Evolutionary conservation across 2,797 vertebrate genomes (phyloP), one percentile per base, ranked within the genome.

Genomic region (Lagorchestes hirsutus): DNA sequence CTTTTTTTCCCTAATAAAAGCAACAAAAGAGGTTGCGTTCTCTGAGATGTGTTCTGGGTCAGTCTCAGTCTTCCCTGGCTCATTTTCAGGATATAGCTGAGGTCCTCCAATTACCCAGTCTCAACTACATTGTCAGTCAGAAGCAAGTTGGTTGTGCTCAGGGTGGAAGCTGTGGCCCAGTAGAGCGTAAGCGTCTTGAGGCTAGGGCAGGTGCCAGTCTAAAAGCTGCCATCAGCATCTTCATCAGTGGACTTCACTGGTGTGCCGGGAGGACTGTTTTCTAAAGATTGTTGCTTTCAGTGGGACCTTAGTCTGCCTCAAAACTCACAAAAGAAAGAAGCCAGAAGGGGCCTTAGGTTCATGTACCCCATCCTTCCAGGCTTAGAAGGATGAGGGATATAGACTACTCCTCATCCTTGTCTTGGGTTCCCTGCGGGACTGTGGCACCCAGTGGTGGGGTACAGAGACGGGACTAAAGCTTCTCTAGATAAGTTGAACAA

Each of bases 11-110:
- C 52, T 96, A 87, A 62, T 92, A 28, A 94, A 97, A 96, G 93
- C 96, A 91, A 57, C 93, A 95, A 96, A 97, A 95, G 95, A 95
- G 91, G 67, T 57, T 5, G n/a, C 54, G 31, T 91, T 9, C 57
- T 90, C 94, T 91, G 67, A 82, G 95, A 82, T 95, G 91, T 54
- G 29, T 90, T 90, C 93, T 54, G 93, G 95, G 50, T 55, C 62
- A 4, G 28, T 82, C 90, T 94, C 50, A 50, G 87, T 34, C 52
- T 0, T 52, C 52, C 91, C 87, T 0, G 1, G 29, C 28, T 91
- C 46, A 10, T 54, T 93, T 90, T 54, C 54, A 74, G 92, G 92
- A 58, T 54, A 31, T 59, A 22, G 59, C 28, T 0, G 3, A 90
- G 13, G 87, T 5, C 46, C 11, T 31, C 50, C 52, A 62, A 1